Conservation (phyloP, 2,113 vertebrate species). For the Patagioenas fasciata region DNA sequence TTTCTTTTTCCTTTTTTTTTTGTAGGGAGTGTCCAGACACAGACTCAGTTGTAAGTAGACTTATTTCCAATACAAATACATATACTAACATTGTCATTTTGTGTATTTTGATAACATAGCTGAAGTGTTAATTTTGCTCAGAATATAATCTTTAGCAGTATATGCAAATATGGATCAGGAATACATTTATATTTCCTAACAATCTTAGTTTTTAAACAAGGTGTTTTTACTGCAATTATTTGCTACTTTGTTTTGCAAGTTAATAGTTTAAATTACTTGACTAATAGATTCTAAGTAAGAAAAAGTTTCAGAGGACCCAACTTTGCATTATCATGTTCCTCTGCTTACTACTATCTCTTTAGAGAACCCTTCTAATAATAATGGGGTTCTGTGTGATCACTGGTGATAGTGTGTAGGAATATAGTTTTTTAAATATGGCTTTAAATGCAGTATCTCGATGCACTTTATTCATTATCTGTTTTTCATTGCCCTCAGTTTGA, state of each 20-base stretch:
- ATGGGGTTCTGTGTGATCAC: neutral
- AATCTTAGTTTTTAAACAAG: neutral
- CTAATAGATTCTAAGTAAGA: neutral
- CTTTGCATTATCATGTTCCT: neutral
- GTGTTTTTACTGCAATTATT: neutral
- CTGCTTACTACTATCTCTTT: neutral
- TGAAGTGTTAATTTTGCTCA: neutral
- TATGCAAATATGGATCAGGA: neutral
- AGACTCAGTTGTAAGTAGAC: conserved; percentile 91
- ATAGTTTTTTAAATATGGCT: neutral
- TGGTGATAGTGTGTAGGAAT: neutral
- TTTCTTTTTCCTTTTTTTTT: neutral
- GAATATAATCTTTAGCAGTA: neutral
- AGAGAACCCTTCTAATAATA: neutral
- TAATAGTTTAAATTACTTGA: neutral
- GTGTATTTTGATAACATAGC: neutral
- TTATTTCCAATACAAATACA: conserved; percentile 10
- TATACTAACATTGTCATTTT: neutral
- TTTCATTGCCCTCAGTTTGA: neutral
- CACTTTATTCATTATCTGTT: neutral
- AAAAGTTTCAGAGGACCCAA: neutral
- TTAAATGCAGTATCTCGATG: neutral
- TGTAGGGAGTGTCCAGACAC: conserved; percentile 88
- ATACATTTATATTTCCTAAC: neutral
- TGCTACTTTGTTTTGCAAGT: conserved; percentile 8